A percentile compares a stretch with the other conserved stretches of the same genome.
phyloP scores from a whole-genome alignment of 2,113 vertebrate species.

The Amphilophus citrinellus region DNA sequence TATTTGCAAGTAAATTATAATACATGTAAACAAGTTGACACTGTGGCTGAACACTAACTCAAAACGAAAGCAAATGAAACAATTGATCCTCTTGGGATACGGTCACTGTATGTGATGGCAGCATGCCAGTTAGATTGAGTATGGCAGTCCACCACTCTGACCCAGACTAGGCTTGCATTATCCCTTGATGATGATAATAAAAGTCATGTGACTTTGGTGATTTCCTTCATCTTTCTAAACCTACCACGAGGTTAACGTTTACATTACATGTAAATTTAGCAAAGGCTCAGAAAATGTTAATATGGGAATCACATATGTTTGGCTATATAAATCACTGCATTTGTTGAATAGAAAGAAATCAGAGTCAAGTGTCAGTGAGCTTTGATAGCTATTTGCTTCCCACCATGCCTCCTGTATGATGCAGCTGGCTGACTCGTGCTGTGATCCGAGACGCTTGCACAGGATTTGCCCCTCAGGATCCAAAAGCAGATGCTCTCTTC shows the following conservation, averaged over 20 bases:
- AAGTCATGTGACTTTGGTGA: neutral
- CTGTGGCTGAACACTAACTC: neutral
- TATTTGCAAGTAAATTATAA: neutral
- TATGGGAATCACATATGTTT: neutral
- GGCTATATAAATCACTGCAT: neutral
- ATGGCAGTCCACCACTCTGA: neutral
- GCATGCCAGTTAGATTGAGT: neutral
- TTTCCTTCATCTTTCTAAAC: neutral
- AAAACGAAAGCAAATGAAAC: neutral
- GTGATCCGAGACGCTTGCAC: slow-evolving; percentile 35
- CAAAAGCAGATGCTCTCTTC: slow-evolving; percentile 58
- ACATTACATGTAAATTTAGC: neutral
- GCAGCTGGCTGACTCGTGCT: slow-evolving; percentile 46
- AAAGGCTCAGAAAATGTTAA: neutral
- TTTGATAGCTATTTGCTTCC: slow-evolving; percentile 36
- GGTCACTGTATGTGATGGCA: neutral
- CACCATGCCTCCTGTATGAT: slow-evolving; percentile 34
- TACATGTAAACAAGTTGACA: neutral
- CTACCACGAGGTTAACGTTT: neutral
- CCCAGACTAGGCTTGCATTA: neutral
- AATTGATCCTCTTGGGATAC: neutral
- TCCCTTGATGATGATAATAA: neutral
- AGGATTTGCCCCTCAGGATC: slow-evolving; percentile 53
- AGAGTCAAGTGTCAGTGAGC: slow-evolving; percentile 13
- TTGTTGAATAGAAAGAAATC: slow-evolving; percentile 7